Base-by-base conservation (phyloP, 2,888 invertebrate genomes). In the Apamea monoglypha region DNA sequence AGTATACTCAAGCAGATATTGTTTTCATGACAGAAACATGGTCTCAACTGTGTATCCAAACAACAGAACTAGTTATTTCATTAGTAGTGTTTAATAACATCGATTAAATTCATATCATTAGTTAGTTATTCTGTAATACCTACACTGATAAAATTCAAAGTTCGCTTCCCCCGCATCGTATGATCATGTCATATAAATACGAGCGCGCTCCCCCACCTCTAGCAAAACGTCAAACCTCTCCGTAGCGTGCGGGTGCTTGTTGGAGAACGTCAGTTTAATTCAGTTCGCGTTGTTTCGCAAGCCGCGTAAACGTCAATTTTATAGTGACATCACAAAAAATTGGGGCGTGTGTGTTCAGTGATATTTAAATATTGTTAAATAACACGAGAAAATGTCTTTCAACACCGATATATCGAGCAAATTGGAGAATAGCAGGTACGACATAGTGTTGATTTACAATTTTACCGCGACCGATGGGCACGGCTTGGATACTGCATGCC, bases 401-500 rank as follows among this genome's bases (percentile, higher is more conserved):
- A 96, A 96, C 94, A 96, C 96, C 84, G 96, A 97, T 86, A 95
- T 97, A 90, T 96, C 97, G 75, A 94, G 94, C 74, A 97, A 95
- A 91, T 93, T 97, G 96, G 97, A 97, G 92, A 97, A 95, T 92
- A 97, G 97, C 97, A 97, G 97, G 97, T 97, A 96, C 90, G 94
- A 87, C 92, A 29, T 67, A 84, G 91, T 92, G 91, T 91, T 86
- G 70, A 83, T 90, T 94, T 92, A 86, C 87, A 80, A 66, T 85
- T 89, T 82, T 81, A 81, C 78, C 80, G 87, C 89, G 90, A 87
- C 87, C 85, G 87, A 90, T 91, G 91, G 88, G 85, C 84, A 83
- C 81, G 82, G 81, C 77, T 86, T 82, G 80, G 82, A 80, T 88
- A 68, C 79, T 90, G 88, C 89, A 89, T 90, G 91, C 90, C 91